Conservation (phyloP, 2,113 vertebrate genomes). For the Crotalus horridus region DNA sequence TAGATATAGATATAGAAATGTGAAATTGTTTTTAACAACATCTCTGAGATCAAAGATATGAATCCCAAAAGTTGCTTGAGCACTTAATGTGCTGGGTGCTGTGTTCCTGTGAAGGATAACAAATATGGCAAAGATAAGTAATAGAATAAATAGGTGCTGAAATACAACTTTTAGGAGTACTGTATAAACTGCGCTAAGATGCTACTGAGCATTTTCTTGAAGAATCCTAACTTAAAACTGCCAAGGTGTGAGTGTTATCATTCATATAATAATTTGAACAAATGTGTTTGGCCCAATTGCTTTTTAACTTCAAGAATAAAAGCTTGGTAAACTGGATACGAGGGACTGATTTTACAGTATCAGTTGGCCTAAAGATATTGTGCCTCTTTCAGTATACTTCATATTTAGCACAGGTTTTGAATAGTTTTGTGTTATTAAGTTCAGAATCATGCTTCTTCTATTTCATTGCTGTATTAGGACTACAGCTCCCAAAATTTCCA, state of each 20-base stretch:
- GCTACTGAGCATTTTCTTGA: background rate
- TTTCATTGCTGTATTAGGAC: background rate
- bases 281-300: slow-evolving; percentile 30
- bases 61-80: background rate
- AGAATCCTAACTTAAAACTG: background rate
- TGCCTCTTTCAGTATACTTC: background rate
- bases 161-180: background rate
- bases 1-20: background rate
- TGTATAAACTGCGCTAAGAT: background rate
- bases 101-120: background rate
- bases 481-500: background rate
- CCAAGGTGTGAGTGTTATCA: background rate
- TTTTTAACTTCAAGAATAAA: slow-evolving; percentile 38
- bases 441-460: background rate
- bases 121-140: background rate
- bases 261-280: slow-evolving; percentile 28
- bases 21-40: background rate
- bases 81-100: background rate
- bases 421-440: background rate
- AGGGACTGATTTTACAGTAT: background rate
- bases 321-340: background rate
- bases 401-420: background rate
- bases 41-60: background rate
- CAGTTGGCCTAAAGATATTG: background rate
- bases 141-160: background rate